Base-by-base conservation (phyloP, 2,888 invertebrate species). In the Muschampia staudingeri region DNA sequence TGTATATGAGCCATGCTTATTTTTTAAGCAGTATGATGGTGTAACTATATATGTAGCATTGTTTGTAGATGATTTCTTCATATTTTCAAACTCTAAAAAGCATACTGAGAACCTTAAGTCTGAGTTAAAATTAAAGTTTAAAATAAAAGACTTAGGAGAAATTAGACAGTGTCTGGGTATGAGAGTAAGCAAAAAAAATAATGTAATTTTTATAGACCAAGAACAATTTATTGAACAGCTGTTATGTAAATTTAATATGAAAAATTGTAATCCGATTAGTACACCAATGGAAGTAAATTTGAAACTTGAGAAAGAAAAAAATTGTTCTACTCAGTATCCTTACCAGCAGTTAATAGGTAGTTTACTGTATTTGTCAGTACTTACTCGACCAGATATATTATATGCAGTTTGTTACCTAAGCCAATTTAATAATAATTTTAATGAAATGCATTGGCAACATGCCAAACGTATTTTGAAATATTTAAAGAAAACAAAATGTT, bases 111-210 rank as follows among this genome's bases (percentile, higher is more conserved):
- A 3, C 61, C 61, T 61, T 25, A 61, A 61, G 9, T 11, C 25
- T 25, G 61, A 61, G 9, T 61, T 61, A 61, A 61, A 61, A 56
- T 56, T 61, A 56, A 56, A 56, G 9, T 56, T 56, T 56, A 56
- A 56, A 56, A 56, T 56, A 56, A 56, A 56, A 25, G 61, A 61
- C 25, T 19, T 61, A 11, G 61, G 61, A 19, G 11, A 61, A 61
- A 25, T 61, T 25, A 61, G 11, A 61, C 61, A 61, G 61, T 61
- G 61, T 25, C 25, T 61, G 25, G 61, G 61, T 61, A 61, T 61
- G 25, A 61, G 61, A 16, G 61, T 61, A 19, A 61, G 25, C 3
- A 61, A 61, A 2, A 25, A 25, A 11, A 61, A 61, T 19, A 19
- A 61, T 61, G 25, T 25, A 25, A 61, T 61, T 61, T 61, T 25